Base-by-base conservation (phyloP, 2,113 vertebrate genomes). In the Muntiacus reevesi region DNA sequence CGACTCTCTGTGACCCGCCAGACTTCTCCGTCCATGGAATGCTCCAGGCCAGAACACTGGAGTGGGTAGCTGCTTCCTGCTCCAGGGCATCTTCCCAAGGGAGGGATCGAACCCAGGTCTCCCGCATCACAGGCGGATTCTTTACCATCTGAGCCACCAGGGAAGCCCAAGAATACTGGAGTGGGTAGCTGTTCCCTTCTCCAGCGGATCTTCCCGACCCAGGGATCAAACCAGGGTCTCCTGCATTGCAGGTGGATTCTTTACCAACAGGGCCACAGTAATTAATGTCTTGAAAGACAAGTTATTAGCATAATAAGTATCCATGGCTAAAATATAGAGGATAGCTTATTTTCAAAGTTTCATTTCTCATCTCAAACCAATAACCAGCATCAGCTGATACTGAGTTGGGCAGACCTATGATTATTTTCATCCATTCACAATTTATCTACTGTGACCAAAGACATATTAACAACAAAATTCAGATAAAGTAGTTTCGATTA, bases 401-500 rank as follows among this genome's bases (percentile, higher is more conserved):
- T 4, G 79, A 86, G 36, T n/a, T 84, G 36, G 57, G 67, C 54
- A 64, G 50, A 84, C 15, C 36, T 52, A 43, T 2, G 4, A 16
- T 36, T 87, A 83, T 79, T 87, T 45, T 67, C 16, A 27, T 87
- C 88, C 15, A 28, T 89, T 92, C 17, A 86, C 45, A 89, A 91
- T 87, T 97, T 60, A 95, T 60, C 47, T 59, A 64, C 25, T 81
- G 21, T 84, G 64, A 89, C 59, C 40, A 97, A 87, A 95, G 50
- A 89, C 47, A 91, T 43, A 93, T 4, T 82, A 84, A 59, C 52
- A 92, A 83, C 54, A 89, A 89, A 91, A 96, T 92, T 91, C 13
- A 87, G 59, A 85, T 62, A 28, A 95, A 45, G 19, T 74, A 60
- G 71, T 57, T 54, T 79, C 21, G 88, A 33, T 67, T 95, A 78